Evolutionary conservation across 2,888 invertebrate genomes (phyloP), one percentile per base, ranked within the genome.

Genomic region (Leucania comma): DNA sequence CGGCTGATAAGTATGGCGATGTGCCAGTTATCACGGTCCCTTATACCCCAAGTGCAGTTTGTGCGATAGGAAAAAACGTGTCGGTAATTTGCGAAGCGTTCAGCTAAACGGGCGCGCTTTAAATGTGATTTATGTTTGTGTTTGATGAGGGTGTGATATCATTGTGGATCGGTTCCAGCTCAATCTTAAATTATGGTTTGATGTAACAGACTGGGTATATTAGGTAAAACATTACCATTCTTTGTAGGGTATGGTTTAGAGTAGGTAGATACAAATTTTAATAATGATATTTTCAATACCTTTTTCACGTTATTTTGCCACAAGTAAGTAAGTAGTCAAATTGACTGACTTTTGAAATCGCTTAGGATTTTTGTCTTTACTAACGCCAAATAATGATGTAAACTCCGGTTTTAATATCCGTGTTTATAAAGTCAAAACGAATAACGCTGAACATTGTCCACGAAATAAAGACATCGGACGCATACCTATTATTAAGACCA

Each of bases 1-100:
- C 72, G 71, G 20, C 71, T 76, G 78, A 76, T 76, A 82, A 82
- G 78, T 77, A 68, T 78, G 78, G 82, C 84, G 57, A 63, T 75
- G 70, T 75, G 84, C 71, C 78, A 84, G 80, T 80, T 78, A 64
- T 66, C 68, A 61, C 46, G 66, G 68, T 69, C 76, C 74, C 73
- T 68, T 62, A 67, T 35, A 72, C 35, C 69, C 72, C 63, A 29
- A 73, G 61, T 75, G 80, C 83, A 82, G 69, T 75, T 80, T 70
- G 69, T 73, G 65, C 53, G 72, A 75, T 77, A 81, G 57, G 73
- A 70, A 74, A 80, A 74, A 81, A 78, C 38, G 60, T 73, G 66
- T 61, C 32, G 58, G 78, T 81, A 80, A 80, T 80, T 82, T 80
- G 60, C 61, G 58, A 62, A 66, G 53, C 73, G 64, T 76, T 82